Percentiles rank a stretch among this genome's conserved stretches.
phyloP scores from a whole-genome alignment of 2,797 vertebrate genomes.

The Salmo trutta region DNA sequence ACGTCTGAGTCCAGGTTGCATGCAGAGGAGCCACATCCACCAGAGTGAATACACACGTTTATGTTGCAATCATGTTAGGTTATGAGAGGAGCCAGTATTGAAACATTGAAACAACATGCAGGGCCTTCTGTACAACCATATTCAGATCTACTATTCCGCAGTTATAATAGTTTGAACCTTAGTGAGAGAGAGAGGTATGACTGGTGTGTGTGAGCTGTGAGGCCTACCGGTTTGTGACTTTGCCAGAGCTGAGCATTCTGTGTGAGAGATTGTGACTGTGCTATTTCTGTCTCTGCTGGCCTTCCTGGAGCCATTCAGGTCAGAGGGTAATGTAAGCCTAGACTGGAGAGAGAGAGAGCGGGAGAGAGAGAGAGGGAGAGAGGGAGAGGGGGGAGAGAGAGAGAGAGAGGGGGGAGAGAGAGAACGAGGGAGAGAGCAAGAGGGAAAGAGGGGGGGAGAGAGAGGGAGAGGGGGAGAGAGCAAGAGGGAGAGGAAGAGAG shows the following conservation, averaged over 20 bases:
- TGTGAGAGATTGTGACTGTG: conserved; percentile 36
- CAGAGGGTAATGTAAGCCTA: conserved; percentile 48
- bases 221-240: conserved; percentile 9
- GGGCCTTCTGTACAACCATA: neutral
- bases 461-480: conserved; percentile 27
- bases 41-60: too few species aligned
- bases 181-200: neutral
- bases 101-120: neutral
- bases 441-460: conserved; percentile 34
- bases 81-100: neutral
- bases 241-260: conserved; percentile 28
- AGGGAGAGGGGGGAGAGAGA: neutral
- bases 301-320: conserved; percentile 55
- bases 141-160: neutral
- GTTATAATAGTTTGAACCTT: neutral
- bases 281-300: conserved; percentile 71
- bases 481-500: neutral
- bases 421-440: conserved; percentile 25
- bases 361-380: neutral
- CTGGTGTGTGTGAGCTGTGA: conserved; percentile 9
- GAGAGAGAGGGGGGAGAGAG: neutral
- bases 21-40: too few species aligned
- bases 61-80: too few species aligned
- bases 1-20: too few species aligned
- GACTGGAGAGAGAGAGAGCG: conserved; percentile 2